These are phyloP conservation scores for Cladorhizidae sp. DNA, from an alignment of 37 sponge, comb jelly and placozoan genomes.

Conservation along the genomic window DNA sequence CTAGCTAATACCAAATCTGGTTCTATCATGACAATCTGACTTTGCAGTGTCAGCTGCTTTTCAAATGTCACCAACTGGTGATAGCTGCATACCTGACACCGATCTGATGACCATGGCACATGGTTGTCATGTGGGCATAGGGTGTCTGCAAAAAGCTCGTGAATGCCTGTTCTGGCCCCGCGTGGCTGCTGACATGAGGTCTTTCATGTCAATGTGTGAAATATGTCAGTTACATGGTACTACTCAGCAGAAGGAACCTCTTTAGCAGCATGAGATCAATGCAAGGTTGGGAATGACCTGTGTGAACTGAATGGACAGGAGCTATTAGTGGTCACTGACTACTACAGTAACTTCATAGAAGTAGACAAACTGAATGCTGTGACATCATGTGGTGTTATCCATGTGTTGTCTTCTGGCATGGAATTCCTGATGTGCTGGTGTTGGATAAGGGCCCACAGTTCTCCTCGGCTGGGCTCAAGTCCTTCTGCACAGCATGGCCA, in stretches of 20 bases:
- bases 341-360: no score
- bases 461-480: conserved; percentile 10
- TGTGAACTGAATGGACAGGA: conserved; percentile 39
- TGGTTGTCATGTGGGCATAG: conserved; percentile 21
- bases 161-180: no score
- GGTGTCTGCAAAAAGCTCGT: no score
- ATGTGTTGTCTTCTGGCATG: not conserved
- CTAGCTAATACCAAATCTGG: conserved; percentile 9
- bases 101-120: conserved; percentile 16
- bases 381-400: conserved; percentile 10
- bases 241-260: conserved; percentile 10
- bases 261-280: conserved; percentile 25
- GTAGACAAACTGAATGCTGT: conserved; percentile 10
- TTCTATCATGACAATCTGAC: conserved; percentile 41
- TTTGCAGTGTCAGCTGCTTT: conserved; percentile 38
- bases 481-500: conserved; percentile 34
- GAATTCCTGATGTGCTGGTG: conserved; percentile 25
- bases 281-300: conserved; percentile 48
- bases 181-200: conserved; percentile 24
- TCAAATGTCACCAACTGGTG: conserved; percentile 35
- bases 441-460: conserved; percentile 58
- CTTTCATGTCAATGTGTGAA: conserved; percentile 42
- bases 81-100: conserved; percentile 17
- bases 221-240: conserved; percentile 6
- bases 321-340: conserved; percentile 31